These are phyloP conservation scores for Festucalex cinctus DNA, from an alignment of 2,113 vertebrate genomes.

Conservation along the genomic window DNA sequence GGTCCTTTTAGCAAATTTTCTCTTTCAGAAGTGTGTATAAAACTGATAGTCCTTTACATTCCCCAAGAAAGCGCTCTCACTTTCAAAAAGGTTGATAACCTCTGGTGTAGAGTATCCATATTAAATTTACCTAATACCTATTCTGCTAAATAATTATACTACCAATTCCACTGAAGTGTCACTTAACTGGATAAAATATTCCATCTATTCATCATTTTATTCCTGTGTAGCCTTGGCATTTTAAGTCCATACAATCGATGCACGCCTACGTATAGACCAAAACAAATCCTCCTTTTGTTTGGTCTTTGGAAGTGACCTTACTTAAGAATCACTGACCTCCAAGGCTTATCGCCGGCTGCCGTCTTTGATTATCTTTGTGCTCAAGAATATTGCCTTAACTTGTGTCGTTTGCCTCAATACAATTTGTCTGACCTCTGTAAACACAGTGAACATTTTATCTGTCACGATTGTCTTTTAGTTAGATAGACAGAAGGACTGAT, in stretches of 20 bases:
- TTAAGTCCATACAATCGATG: slow-evolving; percentile 14
- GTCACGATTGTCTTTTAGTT: not conserved
- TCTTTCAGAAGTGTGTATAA: no score
- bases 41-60: no score
- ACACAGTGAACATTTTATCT: slow-evolving; percentile 6
- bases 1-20: no score
- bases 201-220: slow-evolving; percentile 13
- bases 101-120: not conserved
- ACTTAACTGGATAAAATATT: slow-evolving; percentile 14
- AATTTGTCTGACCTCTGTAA: slow-evolving; percentile 20
- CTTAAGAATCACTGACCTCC: slow-evolving; percentile 20
- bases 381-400: not conserved
- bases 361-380: slow-evolving; percentile 7
- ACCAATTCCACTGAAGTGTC: not conserved
- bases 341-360: slow-evolving; percentile 10
- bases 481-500: not conserved
- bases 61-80: no score
- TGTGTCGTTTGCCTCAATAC: slow-evolving; percentile 20
- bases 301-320: slow-evolving; percentile 5
- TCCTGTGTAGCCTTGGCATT: slow-evolving; percentile 4
- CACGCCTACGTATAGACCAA: not conserved
- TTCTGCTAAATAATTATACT: not conserved
- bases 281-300: slow-evolving; percentile 1
- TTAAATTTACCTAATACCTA: not conserved
- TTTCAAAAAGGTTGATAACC: no score